Conservation (phyloP, 1,140 invertebrate species). For the Drosophila willistoni region DNA sequence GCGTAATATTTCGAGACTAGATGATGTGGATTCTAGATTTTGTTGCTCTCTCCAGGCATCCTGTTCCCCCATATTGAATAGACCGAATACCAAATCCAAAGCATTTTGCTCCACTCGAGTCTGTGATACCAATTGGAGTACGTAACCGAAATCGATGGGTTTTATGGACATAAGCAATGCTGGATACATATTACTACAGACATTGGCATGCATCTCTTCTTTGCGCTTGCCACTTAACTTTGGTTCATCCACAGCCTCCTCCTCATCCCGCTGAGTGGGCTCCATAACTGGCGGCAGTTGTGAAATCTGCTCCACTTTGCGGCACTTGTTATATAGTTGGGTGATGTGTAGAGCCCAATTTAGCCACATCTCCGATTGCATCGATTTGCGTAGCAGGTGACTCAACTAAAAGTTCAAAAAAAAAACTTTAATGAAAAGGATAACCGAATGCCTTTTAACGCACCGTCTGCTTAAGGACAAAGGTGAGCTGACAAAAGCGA, state of each 20-base stretch:
- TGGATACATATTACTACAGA: slow-evolving; percentile 85
- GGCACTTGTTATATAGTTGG: slow-evolving; percentile 70
- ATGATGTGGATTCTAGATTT: slow-evolving; percentile 70
- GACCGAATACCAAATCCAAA: slow-evolving; percentile 65
- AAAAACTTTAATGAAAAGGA: neutral
- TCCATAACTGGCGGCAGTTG: slow-evolving; percentile 12
- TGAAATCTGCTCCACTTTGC: slow-evolving; percentile 47
- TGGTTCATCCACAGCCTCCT: slow-evolving; percentile 41
- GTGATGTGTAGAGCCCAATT: slow-evolving; percentile 79
- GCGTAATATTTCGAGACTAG: slow-evolving; percentile 74
- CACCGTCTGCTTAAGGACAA: slow-evolving; percentile 77
- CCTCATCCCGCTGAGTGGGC: slow-evolving; percentile 9
- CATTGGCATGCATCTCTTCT: slow-evolving; percentile 73
- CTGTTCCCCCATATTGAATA: slow-evolving; percentile 82
- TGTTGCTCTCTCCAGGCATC: slow-evolving; percentile 74
- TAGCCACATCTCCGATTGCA: slow-evolving; percentile 76
- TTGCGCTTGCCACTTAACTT: slow-evolving; percentile 63
- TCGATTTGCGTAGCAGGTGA: slow-evolving; percentile 65
- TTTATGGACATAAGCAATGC: slow-evolving; percentile 84
- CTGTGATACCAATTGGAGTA: slow-evolving; percentile 83
- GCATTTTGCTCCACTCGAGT: slow-evolving; percentile 73
- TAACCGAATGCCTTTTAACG: slow-evolving; percentile 7
- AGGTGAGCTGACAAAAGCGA: slow-evolving; percentile 77
- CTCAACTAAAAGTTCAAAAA: slow-evolving; percentile 44
- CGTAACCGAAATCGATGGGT: slow-evolving; percentile 84